phyloP scores from a whole-genome alignment of 2,797 vertebrate species.

The Leptoclinus maculatus region DNA sequence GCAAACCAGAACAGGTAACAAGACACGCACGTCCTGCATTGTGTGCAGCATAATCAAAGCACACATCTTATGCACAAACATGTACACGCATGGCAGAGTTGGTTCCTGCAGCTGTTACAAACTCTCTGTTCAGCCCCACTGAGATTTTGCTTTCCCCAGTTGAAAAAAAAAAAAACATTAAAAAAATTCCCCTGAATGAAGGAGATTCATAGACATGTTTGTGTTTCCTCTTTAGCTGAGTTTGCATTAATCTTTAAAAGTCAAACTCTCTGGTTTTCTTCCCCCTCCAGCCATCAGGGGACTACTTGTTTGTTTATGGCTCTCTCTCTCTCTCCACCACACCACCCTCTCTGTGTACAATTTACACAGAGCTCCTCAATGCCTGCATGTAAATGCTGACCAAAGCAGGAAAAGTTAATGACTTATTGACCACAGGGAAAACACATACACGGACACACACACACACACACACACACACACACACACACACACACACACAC shows the following conservation, averaged over 20 bases:
- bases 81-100: background rate
- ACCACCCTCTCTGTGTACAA: constrained; percentile 22
- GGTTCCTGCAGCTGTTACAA: background rate
- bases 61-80: background rate
- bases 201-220: constrained; percentile 64
- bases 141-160: constrained; percentile 13
- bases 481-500: constrained; percentile 61
- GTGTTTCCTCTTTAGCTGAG: constrained; percentile 61
- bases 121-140: constrained; percentile 56
- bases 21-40: background rate
- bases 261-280: constrained; percentile 42
- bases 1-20: constrained; percentile 88
- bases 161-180: constrained; percentile 18
- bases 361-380: constrained; percentile 69
- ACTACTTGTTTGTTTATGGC: constrained; percentile 63
- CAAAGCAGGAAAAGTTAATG: constrained; percentile 87
- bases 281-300: constrained; percentile 41
- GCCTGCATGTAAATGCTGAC: constrained; percentile 87
- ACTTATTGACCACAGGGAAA: constrained; percentile 86
- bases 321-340: constrained; percentile 14
- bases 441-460: constrained; percentile 78
- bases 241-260: constrained; percentile 57
- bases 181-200: constrained; percentile 44
- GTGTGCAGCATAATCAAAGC: background rate
- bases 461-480: constrained; percentile 66